Evolutionary conservation across 2,888 invertebrate genomes (phyloP).

Genomic region (Exocentrus adspersus): DNA sequence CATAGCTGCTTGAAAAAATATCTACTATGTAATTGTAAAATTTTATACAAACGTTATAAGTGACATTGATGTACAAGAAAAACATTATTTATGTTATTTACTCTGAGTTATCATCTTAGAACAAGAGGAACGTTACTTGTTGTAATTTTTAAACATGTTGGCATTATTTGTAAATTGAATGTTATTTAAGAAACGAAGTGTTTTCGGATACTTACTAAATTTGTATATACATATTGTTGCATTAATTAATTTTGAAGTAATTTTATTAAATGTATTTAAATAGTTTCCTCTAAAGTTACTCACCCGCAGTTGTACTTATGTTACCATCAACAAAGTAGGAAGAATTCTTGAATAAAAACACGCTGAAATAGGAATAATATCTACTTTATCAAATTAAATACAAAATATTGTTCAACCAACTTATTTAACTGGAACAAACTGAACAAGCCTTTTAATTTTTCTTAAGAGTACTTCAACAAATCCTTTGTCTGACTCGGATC

Average conservation of each 20-base stretch:
- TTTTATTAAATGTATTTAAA: slow-evolving; percentile 54
- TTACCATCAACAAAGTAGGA: too few species aligned
- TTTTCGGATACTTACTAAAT: slow-evolving; percentile 35
- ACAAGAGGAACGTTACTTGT: slow-evolving; percentile 17
- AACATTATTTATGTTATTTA: slow-evolving; percentile 9
- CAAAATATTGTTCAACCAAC: neutral
- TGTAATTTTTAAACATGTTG: slow-evolving; percentile 15
- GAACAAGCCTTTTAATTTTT: slow-evolving; percentile 82
- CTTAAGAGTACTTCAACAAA: slow-evolving; percentile 80
- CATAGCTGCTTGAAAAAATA: slow-evolving; percentile 22
- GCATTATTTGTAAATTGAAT: slow-evolving; percentile 29
- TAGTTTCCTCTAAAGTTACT: neutral
- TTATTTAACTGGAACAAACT: slow-evolving; percentile 70
- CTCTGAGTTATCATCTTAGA: slow-evolving; percentile 16
- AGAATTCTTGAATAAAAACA: neutral
- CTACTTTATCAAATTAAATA: too few species aligned
- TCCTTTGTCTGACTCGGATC: slow-evolving; percentile 72
- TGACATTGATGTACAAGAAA: slow-evolving; percentile 7
- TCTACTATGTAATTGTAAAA: slow-evolving; percentile 24
- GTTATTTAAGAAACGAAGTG: slow-evolving; percentile 32
- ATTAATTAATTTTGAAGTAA: slow-evolving; percentile 49
- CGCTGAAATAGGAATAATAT: too few species aligned
- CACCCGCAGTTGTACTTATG: too few species aligned
- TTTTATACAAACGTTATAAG: slow-evolving; percentile 26
- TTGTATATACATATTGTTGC: slow-evolving; percentile 49